Evolutionary conservation across 2,888 invertebrate genomes (phyloP), one percentile per base, ranked within the genome.

Genomic region (Nymphalis polychloros): DNA sequence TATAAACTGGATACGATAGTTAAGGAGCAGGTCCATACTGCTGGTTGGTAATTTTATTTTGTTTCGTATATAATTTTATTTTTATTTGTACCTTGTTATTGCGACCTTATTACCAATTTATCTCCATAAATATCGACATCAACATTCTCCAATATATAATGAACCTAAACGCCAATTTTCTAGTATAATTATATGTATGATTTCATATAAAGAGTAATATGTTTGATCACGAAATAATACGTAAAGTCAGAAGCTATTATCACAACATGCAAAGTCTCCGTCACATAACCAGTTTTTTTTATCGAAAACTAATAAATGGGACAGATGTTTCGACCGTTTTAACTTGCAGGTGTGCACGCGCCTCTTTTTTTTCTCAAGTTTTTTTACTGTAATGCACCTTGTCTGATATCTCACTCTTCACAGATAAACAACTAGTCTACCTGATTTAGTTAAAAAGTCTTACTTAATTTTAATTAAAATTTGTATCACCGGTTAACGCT

Each of bases 331-430:
- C 67, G 66, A 76, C 75, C 71, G 73, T 73, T 74, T 74, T 73
- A 73, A 73, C 73, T 78, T 84, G 70, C 88, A 88, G 88, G 88
- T 88, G 88, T 81, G 81, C 84, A 82, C 86, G 84, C 80, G 87
- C 79, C 83, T 60, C 55, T 67, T 64, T 67, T 67, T 69, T 48
- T 55, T 35, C 8, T 13, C 35, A 4, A 75, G 73, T 64, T 67
- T 70, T 76, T 78, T 78, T 78, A 76, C 74, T 68, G 46, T 63
- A 62, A 69, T 59, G 62, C 69, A 71, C 67, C 71, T 71, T 71
- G 64, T 41, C 59, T 53, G 46, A 19, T 62, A 20, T 59, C 67
- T 61, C 63, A 55, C 27, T 70, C 48, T 52, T 61, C 35, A 41
- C 13, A 47, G 64, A 70, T 62, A 61, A 63, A 64, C 53, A 62